Conservation (phyloP, 2,113 vertebrate genomes). For the Ginglymostoma cirratum region DNA sequence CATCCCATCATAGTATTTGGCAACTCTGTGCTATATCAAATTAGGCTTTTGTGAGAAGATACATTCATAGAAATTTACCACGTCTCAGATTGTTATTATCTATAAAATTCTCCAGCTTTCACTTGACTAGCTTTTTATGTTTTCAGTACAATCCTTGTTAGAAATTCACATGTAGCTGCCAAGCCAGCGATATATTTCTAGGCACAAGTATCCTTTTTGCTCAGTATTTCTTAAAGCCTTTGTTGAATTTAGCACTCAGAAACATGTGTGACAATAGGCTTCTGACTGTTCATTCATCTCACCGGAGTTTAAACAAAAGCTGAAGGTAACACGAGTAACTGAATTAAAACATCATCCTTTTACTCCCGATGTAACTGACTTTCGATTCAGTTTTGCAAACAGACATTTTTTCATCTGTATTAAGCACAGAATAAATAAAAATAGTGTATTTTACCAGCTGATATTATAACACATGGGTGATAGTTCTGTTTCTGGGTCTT, state of each 20-base stretch:
- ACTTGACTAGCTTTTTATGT: neutral
- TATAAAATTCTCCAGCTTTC: neutral
- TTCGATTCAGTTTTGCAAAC: neutral
- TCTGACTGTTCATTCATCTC: neutral
- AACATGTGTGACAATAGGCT: neutral
- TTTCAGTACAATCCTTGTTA: neutral
- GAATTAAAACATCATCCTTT: neutral
- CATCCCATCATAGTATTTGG: neutral
- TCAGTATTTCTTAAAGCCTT: neutral
- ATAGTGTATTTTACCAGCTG: neutral
- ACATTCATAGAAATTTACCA: neutral
- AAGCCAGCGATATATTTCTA: neutral
- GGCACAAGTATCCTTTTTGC: neutral
- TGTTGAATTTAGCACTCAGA: neutral
- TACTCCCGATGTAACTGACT: neutral
- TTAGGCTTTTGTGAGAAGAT: neutral
- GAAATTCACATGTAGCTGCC: neutral
- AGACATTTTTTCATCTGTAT: neutral
- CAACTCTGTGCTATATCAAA: neutral
- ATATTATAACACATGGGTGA: neutral
- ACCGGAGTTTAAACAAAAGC: neutral
- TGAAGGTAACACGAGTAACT: neutral
- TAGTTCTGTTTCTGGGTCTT: neutral
- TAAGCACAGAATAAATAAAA: neutral
- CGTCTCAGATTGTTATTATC: neutral